Evolutionary conservation across 2,888 invertebrate species (phyloP), one percentile per base, ranked within the genome.

Genomic region (Heliconius hortense): DNA sequence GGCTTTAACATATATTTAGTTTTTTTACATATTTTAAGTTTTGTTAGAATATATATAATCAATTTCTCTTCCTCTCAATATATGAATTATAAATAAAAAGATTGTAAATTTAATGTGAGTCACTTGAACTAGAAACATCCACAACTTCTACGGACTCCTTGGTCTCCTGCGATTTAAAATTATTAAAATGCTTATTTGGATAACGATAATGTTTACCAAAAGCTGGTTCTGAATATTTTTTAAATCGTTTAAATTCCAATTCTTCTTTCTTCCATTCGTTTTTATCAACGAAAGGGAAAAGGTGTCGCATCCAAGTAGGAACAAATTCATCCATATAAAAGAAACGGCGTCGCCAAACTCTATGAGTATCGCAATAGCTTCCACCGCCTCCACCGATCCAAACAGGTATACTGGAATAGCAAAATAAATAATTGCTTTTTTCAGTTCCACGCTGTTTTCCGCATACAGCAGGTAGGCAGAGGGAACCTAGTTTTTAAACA

Each of bases 321-420:
- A 91, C 66, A 75, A 90, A 88, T 68, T 86, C 86, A 64, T 90
- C 89, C 87, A 88, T 87, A 78, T 87, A 90, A 78, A 84, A 87
- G 75, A 88, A 92, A 4, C 91, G 82, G 48, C 87, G 84, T 21
- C 79, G 81, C 90, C 91, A 92, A 1, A 88, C 82, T 79, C 81
- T 88, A 76, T 86, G 87, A 0, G 90, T 88, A 3, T 88, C 86
- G 67, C 83, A 84, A 76, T 83, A 90, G 76, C 84, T 83, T 0
- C 85, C 88, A 0, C 84, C 82, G 28, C 77, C 81, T 1, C 91
- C 90, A 28, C 87, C 84, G 24, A 89, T 64, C 90, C 90, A 91
- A 43, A 82, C 76, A 1, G 90, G 90, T 67, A 90, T 60, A 56
- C 91, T 91, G 80, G 13, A 81, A 79, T 72, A 43, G 35, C 28